Evolutionary conservation across 2,888 invertebrate genomes (phyloP).

Genomic region (Meteorus cinctellus): DNA sequence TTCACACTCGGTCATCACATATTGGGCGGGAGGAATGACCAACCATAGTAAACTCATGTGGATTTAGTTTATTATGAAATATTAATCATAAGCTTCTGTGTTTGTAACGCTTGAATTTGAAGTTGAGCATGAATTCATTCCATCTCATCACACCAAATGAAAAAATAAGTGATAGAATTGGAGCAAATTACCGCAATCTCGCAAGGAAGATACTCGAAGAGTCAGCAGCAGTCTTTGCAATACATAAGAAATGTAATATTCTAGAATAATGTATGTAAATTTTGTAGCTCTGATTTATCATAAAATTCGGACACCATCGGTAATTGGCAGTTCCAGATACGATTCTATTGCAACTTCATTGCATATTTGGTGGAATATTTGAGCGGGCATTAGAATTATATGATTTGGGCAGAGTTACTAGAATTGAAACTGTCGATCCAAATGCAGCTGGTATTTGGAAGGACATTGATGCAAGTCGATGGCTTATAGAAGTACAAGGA

Average conservation of each 20-base stretch:
- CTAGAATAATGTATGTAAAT: not conserved
- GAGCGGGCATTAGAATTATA: conserved; percentile 79
- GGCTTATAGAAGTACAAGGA: conserved; percentile 78
- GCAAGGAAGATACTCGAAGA: conserved; percentile 56
- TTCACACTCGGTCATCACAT: too few relatives aligned
- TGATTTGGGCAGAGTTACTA: conserved; percentile 76
- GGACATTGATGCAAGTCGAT: conserved; percentile 60
- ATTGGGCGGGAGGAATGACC: too few relatives aligned
- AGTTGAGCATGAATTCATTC: conserved; percentile 5
- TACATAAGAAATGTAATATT: conserved; percentile 61
- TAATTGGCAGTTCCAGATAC: conserved; percentile 78
- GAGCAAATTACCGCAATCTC: conserved; percentile 49
- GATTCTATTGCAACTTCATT: conserved; percentile 76
- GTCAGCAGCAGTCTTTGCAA: conserved; percentile 57
- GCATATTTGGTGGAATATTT: conserved; percentile 77
- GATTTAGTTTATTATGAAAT: too few relatives aligned
- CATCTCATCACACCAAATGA: not conserved
- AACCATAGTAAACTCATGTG: too few relatives aligned
- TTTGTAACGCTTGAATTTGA: not conserved
- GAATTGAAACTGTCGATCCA: conserved; percentile 73
- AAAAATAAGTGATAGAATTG: conserved; percentile 38
- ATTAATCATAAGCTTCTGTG: too few relatives aligned
- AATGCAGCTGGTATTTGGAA: conserved; percentile 43
- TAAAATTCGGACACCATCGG: conserved; percentile 47
- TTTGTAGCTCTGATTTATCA: conserved; percentile 18